Base-by-base conservation (phyloP, 2,113 vertebrate genomes). In the Prionailurus bengalensis region DNA sequence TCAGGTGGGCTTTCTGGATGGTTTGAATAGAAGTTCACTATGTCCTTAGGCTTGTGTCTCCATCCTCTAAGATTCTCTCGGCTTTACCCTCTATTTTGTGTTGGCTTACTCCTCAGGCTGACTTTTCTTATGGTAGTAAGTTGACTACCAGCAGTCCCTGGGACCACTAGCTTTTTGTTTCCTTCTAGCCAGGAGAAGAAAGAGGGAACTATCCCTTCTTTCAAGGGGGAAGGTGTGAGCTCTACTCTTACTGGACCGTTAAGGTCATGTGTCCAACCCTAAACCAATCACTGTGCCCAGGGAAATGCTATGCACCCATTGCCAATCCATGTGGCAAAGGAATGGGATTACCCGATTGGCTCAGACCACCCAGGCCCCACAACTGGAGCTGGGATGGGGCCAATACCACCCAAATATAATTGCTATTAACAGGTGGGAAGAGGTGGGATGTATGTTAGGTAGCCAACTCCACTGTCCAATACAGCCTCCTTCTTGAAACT, bases 401-500 rank as follows among this genome's bases (percentile, higher is more conserved):
- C 53, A 95, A 9, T 66, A 27, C 27, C 25, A 66, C 33, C 19
- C 31, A 48, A 65, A 84, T 16, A 84, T 53, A 81, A 95, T 33
- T 85, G 68, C 29, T 78, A n/a, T n/a, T 65, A 39, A 25, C 55
- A 71, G 51, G 42, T 86, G 42, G 83, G 53, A 71, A 82, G 21
- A 27, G 29, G 51, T 27, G 23, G n/a, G 80, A 66, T 51, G 23
- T 70, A 71, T 88, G n/a, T 61, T 84, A 78, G 17, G 3, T 48
- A 91, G 86, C 10, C 27, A 93, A 90, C 3, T 65, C 66, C 51
- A 23, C 45, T 39, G 27, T 91, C 80, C 5, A 70, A 4, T 61
- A 76, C 27, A 58, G 17, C n/a, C 45, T 91, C 39, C 45, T 95
- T 89, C 84, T 86, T 93, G 48, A 90, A 89, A 82, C 45, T 70